phyloP scores from a whole-genome alignment of 2,888 invertebrate species.

The Ligdia adustata region DNA sequence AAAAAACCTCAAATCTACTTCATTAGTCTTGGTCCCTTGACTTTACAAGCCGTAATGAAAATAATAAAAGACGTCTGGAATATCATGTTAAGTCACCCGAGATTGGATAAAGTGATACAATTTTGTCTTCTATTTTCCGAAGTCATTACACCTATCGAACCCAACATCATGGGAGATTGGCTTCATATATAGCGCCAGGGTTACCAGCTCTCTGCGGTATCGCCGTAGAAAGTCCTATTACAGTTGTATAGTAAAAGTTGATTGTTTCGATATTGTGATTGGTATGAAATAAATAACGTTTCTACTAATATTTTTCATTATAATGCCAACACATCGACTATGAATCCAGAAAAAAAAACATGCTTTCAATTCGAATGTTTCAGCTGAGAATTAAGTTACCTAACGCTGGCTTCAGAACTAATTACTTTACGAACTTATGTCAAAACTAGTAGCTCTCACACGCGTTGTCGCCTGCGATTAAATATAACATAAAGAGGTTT shows the following conservation, averaged over 20 bases:
- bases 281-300: conserved; percentile 47
- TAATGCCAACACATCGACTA: too few relatives aligned
- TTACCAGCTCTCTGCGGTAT: conserved; percentile 3
- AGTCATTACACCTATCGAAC: conserved; percentile 21
- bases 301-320: too few relatives aligned
- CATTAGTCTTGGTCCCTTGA: neutral
- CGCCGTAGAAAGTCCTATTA: conserved; percentile 11
- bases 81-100: neutral
- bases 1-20: too few relatives aligned
- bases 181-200: conserved; percentile 13
- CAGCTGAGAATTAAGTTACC: too few relatives aligned
- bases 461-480: too few relatives aligned
- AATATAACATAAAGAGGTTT: too few relatives aligned
- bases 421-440: too few relatives aligned
- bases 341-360: too few relatives aligned
- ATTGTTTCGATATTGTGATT: conserved; percentile 46
- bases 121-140: conserved; percentile 13
- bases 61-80: conserved; percentile 3
- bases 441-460: too few relatives aligned
- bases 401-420: too few relatives aligned
- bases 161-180: conserved; percentile 15
- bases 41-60: neutral
- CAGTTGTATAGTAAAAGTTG: conserved; percentile 38
- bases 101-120: conserved; percentile 17
- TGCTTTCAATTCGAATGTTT: too few relatives aligned